A percentile compares a stretch with the other conserved stretches of the same genome.
Evolutionary conservation across 2,888 invertebrate genomes (phyloP).

Genomic region (Ditula angustiorana): DNA sequence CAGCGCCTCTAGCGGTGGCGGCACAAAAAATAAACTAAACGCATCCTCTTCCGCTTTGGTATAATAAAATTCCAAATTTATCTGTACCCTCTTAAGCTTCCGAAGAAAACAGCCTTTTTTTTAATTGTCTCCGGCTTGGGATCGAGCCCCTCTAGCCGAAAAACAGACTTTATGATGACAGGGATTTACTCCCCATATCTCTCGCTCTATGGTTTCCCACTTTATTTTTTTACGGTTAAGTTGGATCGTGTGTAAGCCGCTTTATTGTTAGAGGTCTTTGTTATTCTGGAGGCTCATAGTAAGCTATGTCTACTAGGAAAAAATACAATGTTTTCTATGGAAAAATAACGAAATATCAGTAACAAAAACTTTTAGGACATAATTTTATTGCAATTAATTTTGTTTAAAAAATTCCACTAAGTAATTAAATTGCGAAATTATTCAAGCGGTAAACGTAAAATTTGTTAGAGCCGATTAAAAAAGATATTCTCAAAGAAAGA

Average conservation of each 20-base stretch:
- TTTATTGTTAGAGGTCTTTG: slow-evolving; percentile 8
- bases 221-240: slow-evolving; percentile 1
- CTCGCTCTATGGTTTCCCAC: slow-evolving; percentile 4
- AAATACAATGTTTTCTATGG: neutral
- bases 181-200: slow-evolving; percentile 4
- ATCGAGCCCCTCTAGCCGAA: too few species aligned
- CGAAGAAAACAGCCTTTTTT: slow-evolving; percentile 20
- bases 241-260: neutral
- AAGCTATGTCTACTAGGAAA: neutral
- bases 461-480: too few species aligned
- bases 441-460: too few species aligned
- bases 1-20: too few species aligned
- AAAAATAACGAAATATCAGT: too few species aligned
- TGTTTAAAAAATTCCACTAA: too few species aligned
- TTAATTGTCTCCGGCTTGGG: too few species aligned
- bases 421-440: too few species aligned
- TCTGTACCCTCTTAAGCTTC: neutral
- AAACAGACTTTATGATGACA: slow-evolving; percentile 24
- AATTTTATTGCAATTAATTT: too few species aligned
- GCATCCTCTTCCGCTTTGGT: neutral
- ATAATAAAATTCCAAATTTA: slow-evolving; percentile 27
- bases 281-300: neutral
- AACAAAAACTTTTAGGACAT: too few species aligned
- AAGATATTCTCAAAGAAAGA: too few species aligned
- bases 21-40: too few species aligned